Conservation (phyloP, 2,113 vertebrate genomes). For the Prionailurus viverrinus region DNA sequence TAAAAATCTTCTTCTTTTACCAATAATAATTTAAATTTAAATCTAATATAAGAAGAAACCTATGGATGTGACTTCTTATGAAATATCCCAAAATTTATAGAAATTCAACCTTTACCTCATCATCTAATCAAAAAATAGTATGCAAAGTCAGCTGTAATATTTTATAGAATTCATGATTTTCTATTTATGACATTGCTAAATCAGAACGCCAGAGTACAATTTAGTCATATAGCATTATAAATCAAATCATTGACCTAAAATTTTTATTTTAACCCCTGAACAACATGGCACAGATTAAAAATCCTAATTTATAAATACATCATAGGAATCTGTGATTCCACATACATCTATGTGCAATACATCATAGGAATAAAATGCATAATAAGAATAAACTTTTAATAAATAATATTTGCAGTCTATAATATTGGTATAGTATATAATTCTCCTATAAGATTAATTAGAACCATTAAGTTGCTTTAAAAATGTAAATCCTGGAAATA, state of each 20-base stretch:
- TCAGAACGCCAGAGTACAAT: background rate
- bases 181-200: constrained; percentile 38
- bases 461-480: background rate
- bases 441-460: constrained; percentile 48
- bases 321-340: too few relatives aligned
- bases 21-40: constrained; percentile 1
- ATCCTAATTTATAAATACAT: constrained; percentile 10
- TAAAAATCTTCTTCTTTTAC: background rate
- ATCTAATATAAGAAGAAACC: constrained; percentile 4
- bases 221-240: constrained; percentile 7
- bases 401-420: background rate
- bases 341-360: background rate
- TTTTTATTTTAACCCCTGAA: constrained; percentile 29
- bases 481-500: background rate
- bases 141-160: constrained; percentile 14
- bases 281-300: background rate
- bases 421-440: background rate
- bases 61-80: background rate
- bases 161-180: constrained; percentile 35
- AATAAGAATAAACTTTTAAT: constrained; percentile 35
- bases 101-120: constrained; percentile 2
- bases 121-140: background rate
- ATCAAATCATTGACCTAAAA: constrained; percentile 45
- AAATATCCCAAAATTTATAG: constrained; percentile 24
- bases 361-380: constrained; percentile 33